Base-by-base conservation (phyloP, 2,888 invertebrate species). In the Cephus nigrinus region DNA sequence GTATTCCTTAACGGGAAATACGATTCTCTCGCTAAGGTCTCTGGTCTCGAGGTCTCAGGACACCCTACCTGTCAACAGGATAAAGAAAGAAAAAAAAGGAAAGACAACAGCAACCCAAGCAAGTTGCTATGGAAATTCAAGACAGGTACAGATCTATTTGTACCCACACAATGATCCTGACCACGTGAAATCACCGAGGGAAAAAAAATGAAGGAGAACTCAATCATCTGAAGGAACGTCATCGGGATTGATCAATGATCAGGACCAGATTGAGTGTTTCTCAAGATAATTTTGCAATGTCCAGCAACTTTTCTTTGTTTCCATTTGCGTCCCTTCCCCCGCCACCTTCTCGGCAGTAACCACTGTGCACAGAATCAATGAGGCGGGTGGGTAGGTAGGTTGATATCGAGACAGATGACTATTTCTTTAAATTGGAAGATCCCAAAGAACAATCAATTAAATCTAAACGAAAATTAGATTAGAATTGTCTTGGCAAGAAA, bases 401-500 rank as follows among this genome's bases (percentile, higher is more conserved):
- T 9, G 55, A 55, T 9, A 55, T 55, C 23, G 23, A 23, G 55
- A 55, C 2, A 23, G 23, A 55, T 23, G 55, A 55, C 23, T 23
- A 0, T 23, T 23, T 55, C 55, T 55, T 23, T 55, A 23, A 55
- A 55, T 9, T 9, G 55, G 23, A 55, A 55, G 55, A 55, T 23
- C 23, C 9, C 23, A 55, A 71, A 71, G n/a, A 15, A 32, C 32
- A 11, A 71, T 71, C 12, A 71, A 23, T 71, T 71, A 1, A 32
- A 71, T 15, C 23, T 12, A 71, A 33, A 15, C 33, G 33, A 15
- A 76, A 73, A 80, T 77, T 77, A 76, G 80, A 80, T 80, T 80
- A 79, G 73, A 80, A 80, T 80, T 81, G 79, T 79, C 80, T 72
- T 32, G 73, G 74, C 77, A 81, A 75, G 79, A 81, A 79, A 80